Percentiles rank a stretch among this genome's conserved stretches.
These are phyloP conservation scores for Spatulosminthurus flaviceps DNA, from an alignment of 2,888 invertebrate species.

Conservation along the genomic window DNA sequence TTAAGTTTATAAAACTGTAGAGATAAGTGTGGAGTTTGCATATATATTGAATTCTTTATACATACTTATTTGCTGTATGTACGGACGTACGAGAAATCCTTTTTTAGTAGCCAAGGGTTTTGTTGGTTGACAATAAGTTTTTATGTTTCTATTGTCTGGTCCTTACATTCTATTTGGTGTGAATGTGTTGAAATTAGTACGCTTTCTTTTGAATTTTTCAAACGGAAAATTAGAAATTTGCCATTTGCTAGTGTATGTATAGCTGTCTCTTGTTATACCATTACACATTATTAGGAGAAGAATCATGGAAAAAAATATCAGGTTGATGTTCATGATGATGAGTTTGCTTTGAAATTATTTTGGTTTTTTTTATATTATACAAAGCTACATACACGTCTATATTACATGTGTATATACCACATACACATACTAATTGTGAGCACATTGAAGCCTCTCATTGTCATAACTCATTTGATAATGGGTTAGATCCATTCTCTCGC, in stretches of 20 bases:
- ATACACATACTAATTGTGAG: no score
- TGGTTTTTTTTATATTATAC: no score
- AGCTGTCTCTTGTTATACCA: neutral
- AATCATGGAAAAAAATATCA: neutral
- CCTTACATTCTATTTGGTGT: conserved; percentile 18
- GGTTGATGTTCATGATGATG: no score
- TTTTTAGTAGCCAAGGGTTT: no score
- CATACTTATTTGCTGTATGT: neutral
- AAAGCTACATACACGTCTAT: no score
- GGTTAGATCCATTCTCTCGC: no score
- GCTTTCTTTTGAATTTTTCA: conserved; percentile 34
- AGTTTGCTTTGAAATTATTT: no score
- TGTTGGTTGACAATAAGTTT: conserved; percentile 13
- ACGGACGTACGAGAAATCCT: neutral
- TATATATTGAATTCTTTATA: no score
- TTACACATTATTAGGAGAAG: neutral
- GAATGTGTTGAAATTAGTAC: conserved; percentile 29
- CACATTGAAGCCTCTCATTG: no score
- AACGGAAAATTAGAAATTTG: conserved; percentile 28
- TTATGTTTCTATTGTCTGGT: conserved; percentile 28
- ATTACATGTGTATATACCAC: no score
- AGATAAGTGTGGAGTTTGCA: no score
- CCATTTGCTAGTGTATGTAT: neutral
- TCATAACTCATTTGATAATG: no score
- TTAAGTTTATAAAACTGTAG: neutral